Evolutionary conservation across 2,113 vertebrate genomes (phyloP), one percentile per base, ranked within the genome.

Genomic region (Pelecanus crispus): DNA sequence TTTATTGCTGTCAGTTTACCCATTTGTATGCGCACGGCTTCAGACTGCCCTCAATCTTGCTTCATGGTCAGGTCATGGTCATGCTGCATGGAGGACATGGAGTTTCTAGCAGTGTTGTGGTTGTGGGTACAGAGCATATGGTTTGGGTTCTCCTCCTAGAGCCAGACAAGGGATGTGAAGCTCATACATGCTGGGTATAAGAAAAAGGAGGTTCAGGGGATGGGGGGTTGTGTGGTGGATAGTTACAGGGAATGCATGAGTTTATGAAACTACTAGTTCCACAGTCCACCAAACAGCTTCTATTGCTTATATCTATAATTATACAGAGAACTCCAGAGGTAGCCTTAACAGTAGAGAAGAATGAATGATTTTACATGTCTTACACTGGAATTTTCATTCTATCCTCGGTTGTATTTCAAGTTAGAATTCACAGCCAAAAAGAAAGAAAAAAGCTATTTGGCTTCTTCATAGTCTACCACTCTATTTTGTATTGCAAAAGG

Each of bases 31-130:
- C 8, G 38, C 5, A 4, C 6, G 32, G 32, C 25, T 77, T 67
- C 63, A 73, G 21, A 55, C 17, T 61, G 34, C 11, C 4, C 28
- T 75, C 67, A 80, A 9, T 17, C 9, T 75, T 80, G 15, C 29
- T 67, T 63, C 21, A 7, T 6, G 19, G 7, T 52, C 31, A n/a
- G 34, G 26, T 44, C 40, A 20, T 25, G 12, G 29, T 44, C 47
- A 15, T 2, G 31, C 22, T 16, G 6, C 1, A 0, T 4, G 13
- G 26, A 63, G 7, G 19, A 38, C 40, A 15, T 10, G n/a, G 32
- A 38, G 8, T 31, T 81, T 65, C 61, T 24, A 42, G 34, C 7
- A 42, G 10, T 6, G 17, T 6, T n/a, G 73, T 65, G 13, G 8
- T 13, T 74, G 53, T 68, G 36, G 32, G 4, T 55, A 14, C 58